Evolutionary conservation across 2,797 vertebrate genomes (phyloP), one percentile per base, ranked within the genome.

Genomic region (Darevskia nairensis): DNA sequence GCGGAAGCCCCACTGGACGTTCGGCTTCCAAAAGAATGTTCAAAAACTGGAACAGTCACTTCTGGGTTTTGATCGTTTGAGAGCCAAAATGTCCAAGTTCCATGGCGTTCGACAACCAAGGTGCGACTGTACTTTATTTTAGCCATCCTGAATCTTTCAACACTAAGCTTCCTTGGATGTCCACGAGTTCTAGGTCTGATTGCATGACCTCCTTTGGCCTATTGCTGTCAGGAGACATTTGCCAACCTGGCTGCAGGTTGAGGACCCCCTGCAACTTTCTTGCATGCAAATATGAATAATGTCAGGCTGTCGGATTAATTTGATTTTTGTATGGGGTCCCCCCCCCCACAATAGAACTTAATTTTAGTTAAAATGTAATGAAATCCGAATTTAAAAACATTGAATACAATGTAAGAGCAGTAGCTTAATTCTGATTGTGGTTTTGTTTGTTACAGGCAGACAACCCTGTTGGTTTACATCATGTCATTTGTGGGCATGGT

Each of bases 401-500:
- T 27, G 64, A 80, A 13, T 25, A 88, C 76, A 17, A 59, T 86
- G 88, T 84, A 76, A 81, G 29, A 86, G 82, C 88, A 76, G 50
- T 68, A n/a, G 25, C 8, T 84, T 44, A 35, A 44, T 8, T 25
- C 35, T 93, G 46, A 69, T 8, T 13, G 41, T 94, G 35, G 9
- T 92, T 86, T 88, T 91, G 46, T 95, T 50, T 76, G 80, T 95
- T 94, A 64, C 95, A 99, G 99, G 90, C 97, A 98, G 96, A 99
- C 99, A 46, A 98, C 98, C 0, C 86, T 99, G 88, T 93, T 80
- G 0, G 96, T 99, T 6, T 99, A 99, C 86, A 21, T 98, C 89
- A 96, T 99, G 94, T 96, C 98, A 76, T 92, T 99, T 92, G 91
- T 96, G n/a, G 98, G 98, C 91, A 98, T 99, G 98, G 85, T 98